phyloP scores from a whole-genome alignment of 2,113 vertebrate genomes.

The Ailuropoda melanoleuca region DNA sequence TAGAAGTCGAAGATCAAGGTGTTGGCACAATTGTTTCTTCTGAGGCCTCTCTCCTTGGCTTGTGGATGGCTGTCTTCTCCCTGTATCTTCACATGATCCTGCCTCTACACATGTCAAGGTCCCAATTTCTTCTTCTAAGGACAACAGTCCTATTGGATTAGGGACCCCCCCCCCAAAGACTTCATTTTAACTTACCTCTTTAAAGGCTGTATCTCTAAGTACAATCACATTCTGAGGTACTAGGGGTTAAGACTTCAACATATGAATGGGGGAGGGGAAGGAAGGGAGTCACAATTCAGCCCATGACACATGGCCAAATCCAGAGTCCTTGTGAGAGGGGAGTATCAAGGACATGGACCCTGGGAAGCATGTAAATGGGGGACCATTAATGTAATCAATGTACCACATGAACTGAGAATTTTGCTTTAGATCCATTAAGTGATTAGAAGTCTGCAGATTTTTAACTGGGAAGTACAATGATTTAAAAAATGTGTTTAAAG shows the following conservation, averaged over 20 bases:
- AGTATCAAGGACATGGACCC: background rate
- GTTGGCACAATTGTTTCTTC: background rate
- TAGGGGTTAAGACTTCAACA: background rate
- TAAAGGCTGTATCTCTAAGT: background rate
- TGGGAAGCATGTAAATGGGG: background rate
- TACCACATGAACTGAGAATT: background rate
- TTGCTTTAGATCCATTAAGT: background rate
- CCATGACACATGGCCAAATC: background rate
- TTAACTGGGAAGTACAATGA: background rate
- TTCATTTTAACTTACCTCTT: background rate
- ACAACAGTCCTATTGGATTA: background rate
- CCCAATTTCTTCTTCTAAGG: background rate
- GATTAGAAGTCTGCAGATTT: background rate
- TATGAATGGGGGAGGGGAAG: background rate
- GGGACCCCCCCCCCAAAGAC: background rate
- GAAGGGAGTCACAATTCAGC: background rate
- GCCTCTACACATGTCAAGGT: background rate
- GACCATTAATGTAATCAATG: background rate
- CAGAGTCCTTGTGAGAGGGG: background rate
- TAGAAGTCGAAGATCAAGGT: background rate
- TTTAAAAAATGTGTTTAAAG: background rate
- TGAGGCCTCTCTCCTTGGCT: background rate
- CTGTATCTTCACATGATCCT: background rate
- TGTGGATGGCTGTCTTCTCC: background rate
- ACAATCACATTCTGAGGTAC: background rate